Evolutionary conservation across 1,140 invertebrate genomes (phyloP), one percentile per base, ranked within the genome.

Genomic region (Cydia amplana): DNA sequence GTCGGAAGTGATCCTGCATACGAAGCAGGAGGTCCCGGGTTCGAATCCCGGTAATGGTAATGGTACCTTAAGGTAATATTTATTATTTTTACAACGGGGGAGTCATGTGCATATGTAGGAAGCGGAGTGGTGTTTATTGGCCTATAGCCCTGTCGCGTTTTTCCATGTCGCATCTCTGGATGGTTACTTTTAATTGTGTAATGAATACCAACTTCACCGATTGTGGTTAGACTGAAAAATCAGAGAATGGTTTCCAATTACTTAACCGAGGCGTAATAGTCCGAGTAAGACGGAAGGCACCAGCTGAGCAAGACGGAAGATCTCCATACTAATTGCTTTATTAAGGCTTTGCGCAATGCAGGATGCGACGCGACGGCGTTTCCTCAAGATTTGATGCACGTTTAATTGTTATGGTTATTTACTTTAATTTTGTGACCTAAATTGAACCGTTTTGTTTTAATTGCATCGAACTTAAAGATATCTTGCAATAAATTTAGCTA

Each of bases 291-390:
- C 83, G 79, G 77, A 82, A 83, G 79, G 83, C 16, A 7, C 23
- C 80, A 72, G 79, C 76, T 74, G 80, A 84, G 85, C 85, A 80
- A 84, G 82, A 85, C 83, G 78, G 77, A 82, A 83, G 77, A 85
- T 86, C 81, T 87, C 79, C 83, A 85, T 89, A 82, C 80, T 87
- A 89, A 89, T 87, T 84, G 75, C 83, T 83, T 77, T 80, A 82
- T 87, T 87, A 86, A 82, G 60, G 32, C 65, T 25, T 46, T 51
- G 46, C 49, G 49, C 72, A 83, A 82, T 78, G 64, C 78, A 85
- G 82, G 84, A 87, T 83, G 78, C 78, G 73, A 73, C 75, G 74
- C 74, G 75, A 74, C 36, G 65, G 32, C 75, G 65, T 72, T 80
- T 83, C 76, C 78, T 77, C 72, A 43, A 72, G 25, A 60, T 75